Percentiles rank a stretch among this genome's conserved stretches.
phyloP scores from a whole-genome alignment of 2,797 vertebrate genomes.

The Gadopsis marmoratus region DNA sequence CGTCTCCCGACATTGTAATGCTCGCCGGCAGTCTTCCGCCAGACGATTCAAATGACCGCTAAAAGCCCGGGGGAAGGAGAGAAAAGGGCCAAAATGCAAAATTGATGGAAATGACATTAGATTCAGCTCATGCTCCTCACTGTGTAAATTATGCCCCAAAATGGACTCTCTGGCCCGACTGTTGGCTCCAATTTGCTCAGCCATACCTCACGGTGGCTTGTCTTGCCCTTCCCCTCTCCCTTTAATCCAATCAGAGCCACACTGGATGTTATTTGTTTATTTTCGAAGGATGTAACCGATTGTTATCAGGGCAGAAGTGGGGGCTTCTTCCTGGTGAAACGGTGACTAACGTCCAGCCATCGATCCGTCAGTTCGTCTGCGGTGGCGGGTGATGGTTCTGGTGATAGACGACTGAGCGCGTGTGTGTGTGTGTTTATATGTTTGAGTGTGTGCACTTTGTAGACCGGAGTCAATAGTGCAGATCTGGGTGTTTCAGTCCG shows the following conservation, averaged over 20 bases:
- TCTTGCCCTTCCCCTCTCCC: conserved; percentile 75
- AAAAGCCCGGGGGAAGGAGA: conserved; percentile 72
- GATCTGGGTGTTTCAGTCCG: conserved; percentile 4
- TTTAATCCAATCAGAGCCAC: conserved; percentile 84
- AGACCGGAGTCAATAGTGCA: conserved; percentile 37
- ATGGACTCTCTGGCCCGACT: conserved; percentile 82
- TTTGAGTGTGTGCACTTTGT: conserved; percentile 18
- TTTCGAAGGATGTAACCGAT: conserved; percentile 83
- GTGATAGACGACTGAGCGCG: conserved; percentile 65
- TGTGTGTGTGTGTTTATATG: conserved; percentile 36
- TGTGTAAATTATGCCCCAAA: conserved; percentile 86
- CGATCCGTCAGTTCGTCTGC: conserved; percentile 78
- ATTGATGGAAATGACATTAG: conserved; percentile 84
- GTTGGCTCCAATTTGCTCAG: conserved; percentile 81
- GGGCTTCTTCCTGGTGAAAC: conserved; percentile 82
- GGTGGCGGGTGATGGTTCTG: conserved; percentile 72
- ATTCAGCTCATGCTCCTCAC: conserved; percentile 79
- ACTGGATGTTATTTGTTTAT: conserved; percentile 86
- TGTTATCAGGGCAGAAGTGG: conserved; percentile 81
- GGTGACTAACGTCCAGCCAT: conserved; percentile 83
- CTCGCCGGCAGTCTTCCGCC: conserved; percentile 61
- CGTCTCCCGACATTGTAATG: conserved; percentile 71
- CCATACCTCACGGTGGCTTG: conserved; percentile 80
- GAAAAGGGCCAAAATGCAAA: conserved; percentile 78
- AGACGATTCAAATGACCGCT: conserved; percentile 75